Evolutionary conservation across 2,888 invertebrate genomes (phyloP).

Genomic region (Poecilus cupreus): DNA sequence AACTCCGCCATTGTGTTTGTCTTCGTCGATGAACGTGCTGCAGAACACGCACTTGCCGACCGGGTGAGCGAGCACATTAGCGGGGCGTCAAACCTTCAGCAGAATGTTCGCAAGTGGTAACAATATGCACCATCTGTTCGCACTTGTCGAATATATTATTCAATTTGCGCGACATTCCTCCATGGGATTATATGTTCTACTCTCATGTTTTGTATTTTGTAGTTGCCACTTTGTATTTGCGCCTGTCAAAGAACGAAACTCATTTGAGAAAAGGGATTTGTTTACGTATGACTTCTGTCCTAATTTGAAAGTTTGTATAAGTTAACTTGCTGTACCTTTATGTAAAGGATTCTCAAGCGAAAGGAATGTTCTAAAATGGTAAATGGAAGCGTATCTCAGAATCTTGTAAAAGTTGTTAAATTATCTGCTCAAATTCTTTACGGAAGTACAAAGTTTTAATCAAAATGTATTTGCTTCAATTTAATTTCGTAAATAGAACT

Average conservation of each 20-base stretch:
- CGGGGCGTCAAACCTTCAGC: not conserved
- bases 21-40: not conserved
- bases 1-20: slow-evolving; percentile 42
- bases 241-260: not conserved
- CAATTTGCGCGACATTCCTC: not conserved
- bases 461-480: slow-evolving; percentile 7
- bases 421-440: not conserved
- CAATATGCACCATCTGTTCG: not conserved
- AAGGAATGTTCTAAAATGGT: slow-evolving; percentile 8
- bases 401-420: not conserved
- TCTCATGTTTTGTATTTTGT: not conserved
- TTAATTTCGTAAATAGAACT: slow-evolving; percentile 15
- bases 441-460: slow-evolving; percentile 7
- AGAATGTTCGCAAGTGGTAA: not conserved
- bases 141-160: not conserved
- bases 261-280: slow-evolving; percentile 7
- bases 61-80: not conserved
- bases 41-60: not conserved
- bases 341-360: not conserved
- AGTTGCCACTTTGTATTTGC: too few species aligned
- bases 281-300: slow-evolving; percentile 20
- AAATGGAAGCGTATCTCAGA: not conserved
- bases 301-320: slow-evolving; percentile 6
- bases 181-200: not conserved
- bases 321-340: not conserved